phyloP scores from a whole-genome alignment of 2,113 vertebrate genomes.

The Cheilinus undulatus region DNA sequence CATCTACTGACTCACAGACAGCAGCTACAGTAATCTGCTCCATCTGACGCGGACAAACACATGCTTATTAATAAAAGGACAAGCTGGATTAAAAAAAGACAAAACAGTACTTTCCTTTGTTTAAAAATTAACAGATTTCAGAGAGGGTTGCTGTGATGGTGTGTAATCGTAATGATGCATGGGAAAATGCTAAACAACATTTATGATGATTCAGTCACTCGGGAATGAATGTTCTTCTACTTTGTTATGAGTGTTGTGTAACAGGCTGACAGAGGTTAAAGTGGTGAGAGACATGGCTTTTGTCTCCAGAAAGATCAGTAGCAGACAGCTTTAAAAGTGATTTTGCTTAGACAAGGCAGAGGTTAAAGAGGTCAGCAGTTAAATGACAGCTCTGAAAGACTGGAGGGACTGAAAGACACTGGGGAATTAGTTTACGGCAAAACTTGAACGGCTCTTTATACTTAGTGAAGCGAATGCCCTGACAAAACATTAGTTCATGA shows the following conservation, averaged over 20 bases:
- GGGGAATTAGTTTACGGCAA: not conserved
- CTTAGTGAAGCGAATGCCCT: not conserved
- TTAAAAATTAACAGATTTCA: not conserved
- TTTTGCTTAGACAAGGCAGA: slow-evolving; percentile 4
- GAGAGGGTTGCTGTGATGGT: not conserved
- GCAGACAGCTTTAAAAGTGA: slow-evolving; percentile 1
- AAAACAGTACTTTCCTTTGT: not conserved
- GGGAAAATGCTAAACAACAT: not conserved
- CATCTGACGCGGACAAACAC: slow-evolving; percentile 12
- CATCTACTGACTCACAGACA: not conserved
- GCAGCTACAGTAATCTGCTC: slow-evolving; percentile 1
- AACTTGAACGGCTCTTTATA: not conserved
- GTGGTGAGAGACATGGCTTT: not conserved
- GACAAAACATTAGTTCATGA: not conserved
- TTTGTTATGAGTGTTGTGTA: slow-evolving; percentile 16
- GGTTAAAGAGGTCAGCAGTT: slow-evolving; percentile 17
- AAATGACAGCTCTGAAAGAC: slow-evolving; percentile 9
- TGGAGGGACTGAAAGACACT: not conserved
- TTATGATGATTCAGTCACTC: not conserved
- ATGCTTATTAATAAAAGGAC: not conserved
- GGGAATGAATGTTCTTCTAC: not conserved
- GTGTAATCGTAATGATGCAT: not conserved
- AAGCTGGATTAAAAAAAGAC: not conserved
- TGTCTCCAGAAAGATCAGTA: slow-evolving; percentile 16
- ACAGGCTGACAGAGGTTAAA: slow-evolving; percentile 10